These are phyloP conservation scores for Salvelinus fontinalis DNA, from an alignment of 2,113 vertebrate species.

Conservation along the genomic window DNA sequence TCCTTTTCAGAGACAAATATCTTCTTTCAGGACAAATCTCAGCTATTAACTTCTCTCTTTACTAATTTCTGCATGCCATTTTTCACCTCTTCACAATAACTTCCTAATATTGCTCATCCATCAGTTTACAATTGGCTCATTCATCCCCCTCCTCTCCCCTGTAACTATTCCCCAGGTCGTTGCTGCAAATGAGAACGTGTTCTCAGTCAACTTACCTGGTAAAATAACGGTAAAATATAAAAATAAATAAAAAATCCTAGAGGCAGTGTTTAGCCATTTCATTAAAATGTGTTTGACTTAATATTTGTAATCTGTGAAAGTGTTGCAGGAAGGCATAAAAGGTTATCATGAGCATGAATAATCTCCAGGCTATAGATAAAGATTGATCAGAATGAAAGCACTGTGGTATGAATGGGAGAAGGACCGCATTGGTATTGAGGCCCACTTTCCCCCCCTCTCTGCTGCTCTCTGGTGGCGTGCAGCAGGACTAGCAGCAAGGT, in stretches of 20 bases:
- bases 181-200: too few relatives aligned
- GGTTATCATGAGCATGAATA: neutral
- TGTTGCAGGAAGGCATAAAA: neutral
- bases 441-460: neutral
- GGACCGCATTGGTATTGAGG: neutral
- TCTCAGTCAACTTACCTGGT: too few relatives aligned
- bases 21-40: neutral
- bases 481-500: conserved; percentile 54
- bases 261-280: neutral
- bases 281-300: neutral
- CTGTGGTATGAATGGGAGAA: neutral
- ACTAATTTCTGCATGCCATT: neutral
- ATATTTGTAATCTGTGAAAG: neutral
- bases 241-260: too few relatives aligned
- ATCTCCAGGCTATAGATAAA: neutral
- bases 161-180: too few relatives aligned
- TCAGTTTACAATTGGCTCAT: too few relatives aligned
- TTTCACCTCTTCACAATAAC: neutral
- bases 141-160: too few relatives aligned
- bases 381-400: neutral
- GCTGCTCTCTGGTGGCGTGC: conserved; percentile 52
- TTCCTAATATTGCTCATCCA: neutral
- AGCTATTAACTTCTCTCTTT: neutral
- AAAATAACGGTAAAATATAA: too few relatives aligned
- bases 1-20: neutral